These are phyloP conservation scores for Cantharis lateralis DNA, from an alignment of 2,888 invertebrate genomes.

Conservation along the genomic window DNA sequence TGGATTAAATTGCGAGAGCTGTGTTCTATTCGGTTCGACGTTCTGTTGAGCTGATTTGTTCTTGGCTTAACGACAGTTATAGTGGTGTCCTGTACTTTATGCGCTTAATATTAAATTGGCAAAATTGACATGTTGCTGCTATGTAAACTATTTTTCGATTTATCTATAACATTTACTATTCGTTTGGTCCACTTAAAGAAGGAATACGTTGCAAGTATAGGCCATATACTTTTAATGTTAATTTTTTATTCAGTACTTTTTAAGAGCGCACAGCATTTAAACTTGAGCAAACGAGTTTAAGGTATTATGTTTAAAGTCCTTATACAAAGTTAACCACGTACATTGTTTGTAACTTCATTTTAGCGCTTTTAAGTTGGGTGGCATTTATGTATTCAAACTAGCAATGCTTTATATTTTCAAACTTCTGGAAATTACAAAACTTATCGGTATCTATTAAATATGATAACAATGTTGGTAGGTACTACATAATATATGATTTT, in stretches of 20 bases:
- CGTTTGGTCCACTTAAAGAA: slow-evolving; percentile 35
- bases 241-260: slow-evolving; percentile 3
- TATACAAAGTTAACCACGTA: not conserved
- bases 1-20: too few species aligned
- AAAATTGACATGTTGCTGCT: not conserved
- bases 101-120: not conserved
- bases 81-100: not conserved
- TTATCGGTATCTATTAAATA: not conserved
- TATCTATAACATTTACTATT: slow-evolving; percentile 17
- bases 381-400: not conserved
- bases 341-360: not conserved
- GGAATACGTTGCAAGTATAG: slow-evolving; percentile 33
- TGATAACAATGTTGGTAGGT: not conserved
- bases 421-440: not conserved
- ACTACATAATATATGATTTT: not conserved
- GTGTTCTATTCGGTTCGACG: not conserved
- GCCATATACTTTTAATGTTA: slow-evolving; percentile 14
- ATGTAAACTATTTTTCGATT: not conserved
- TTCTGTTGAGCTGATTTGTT: not conserved
- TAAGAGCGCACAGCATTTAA: not conserved
- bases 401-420: not conserved
- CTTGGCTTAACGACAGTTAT: not conserved
- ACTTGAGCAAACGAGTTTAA: not conserved
- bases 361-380: not conserved
- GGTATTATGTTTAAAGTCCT: not conserved